Base-by-base conservation (phyloP, 2,888 invertebrate genomes). In the Tipula vernalis region DNA sequence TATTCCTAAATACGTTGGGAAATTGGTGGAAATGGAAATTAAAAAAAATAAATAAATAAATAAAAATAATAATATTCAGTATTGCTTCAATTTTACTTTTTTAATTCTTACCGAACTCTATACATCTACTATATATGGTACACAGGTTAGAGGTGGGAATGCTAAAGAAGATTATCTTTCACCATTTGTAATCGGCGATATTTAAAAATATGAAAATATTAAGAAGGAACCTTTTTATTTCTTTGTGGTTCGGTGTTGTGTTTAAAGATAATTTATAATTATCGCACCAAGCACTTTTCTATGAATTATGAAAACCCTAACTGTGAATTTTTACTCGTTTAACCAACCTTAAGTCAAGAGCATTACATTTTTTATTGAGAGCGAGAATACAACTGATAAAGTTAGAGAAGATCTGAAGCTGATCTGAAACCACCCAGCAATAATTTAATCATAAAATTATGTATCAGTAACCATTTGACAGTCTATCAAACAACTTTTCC, bases 91-190 rank as follows among this genome's bases (percentile, higher is more conserved):
- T 71, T 71, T 71, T 57, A n/a, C 6, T 57, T 71, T 71, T 71
- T 71, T 71, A 71, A 71, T 71, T 71, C 71, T 71, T 71, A 28
- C 28, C 71, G 4, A 28, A 71, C 71, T 28, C 28, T 28, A 28
- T 28, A 71, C 71, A 18, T 13, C 71, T 71, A 57, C 6, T 51
- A 18, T 44, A 44, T 44, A 44, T 10, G 28, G n/a, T 51, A 51
- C n/a, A n/a, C n/a, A 28, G 71, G 71, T 71, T 71, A 71, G 28
- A 71, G 71, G 71, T 71, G 71, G 71, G 2, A 28, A 71, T 71
- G 71, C 71, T 71, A 71, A 71, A 71, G 71, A 71, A 71, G 71
- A 71, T 71, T 71, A 71, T 71, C 71, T 71, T 71, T 71, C 71
- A 71, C 71, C 71, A 71, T 71, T 71, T 71, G 8, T 71, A 71